phyloP scores from a whole-genome alignment of 2,113 vertebrate species.

The Tricholaema leucomelas region DNA sequence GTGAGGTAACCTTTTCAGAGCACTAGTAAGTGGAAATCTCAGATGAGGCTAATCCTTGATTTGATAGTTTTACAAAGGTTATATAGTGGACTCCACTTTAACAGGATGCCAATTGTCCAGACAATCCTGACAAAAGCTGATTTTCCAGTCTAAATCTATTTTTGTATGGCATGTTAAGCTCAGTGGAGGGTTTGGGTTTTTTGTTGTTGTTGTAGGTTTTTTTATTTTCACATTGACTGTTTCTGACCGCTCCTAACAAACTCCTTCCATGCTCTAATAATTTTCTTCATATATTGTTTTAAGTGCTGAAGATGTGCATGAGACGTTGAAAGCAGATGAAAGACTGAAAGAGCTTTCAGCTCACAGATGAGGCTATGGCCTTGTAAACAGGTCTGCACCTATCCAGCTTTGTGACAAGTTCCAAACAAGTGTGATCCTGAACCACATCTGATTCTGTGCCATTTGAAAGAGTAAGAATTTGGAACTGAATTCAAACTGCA shows the following conservation, averaged over 20 bases:
- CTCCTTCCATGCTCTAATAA: background rate
- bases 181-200: background rate
- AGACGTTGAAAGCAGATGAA: background rate
- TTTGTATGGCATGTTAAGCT: background rate
- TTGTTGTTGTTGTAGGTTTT: background rate
- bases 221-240: background rate
- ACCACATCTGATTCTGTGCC: background rate
- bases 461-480: background rate
- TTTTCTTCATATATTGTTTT: background rate
- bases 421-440: background rate
- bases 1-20: background rate
- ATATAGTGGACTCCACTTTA: background rate
- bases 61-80: constrained; percentile 6
- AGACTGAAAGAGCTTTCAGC: background rate
- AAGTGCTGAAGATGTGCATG: background rate
- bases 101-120: background rate
- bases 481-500: background rate
- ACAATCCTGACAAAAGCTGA: constrained; percentile 24
- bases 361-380: background rate
- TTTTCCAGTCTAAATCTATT: constrained; percentile 26
- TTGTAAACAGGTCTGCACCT: background rate
- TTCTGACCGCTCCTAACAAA: background rate
- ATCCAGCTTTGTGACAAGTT: background rate
- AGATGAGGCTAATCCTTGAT: constrained; percentile 14
- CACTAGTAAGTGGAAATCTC: background rate